These are phyloP conservation scores for Barnardius zonarius DNA, from an alignment of 2,113 vertebrate species.

Conservation along the genomic window DNA sequence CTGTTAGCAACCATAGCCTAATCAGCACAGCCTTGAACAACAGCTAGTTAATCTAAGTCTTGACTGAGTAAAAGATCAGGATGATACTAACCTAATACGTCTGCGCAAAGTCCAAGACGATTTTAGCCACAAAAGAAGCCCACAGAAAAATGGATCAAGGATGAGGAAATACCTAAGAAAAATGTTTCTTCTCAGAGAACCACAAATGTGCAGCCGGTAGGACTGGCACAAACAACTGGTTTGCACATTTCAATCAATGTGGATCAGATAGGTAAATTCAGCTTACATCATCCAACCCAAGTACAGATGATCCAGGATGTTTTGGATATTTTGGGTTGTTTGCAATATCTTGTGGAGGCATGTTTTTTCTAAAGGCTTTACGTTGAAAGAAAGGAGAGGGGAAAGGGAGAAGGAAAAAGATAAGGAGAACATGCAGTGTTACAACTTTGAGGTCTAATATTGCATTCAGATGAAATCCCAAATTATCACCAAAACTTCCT, in stretches of 20 bases:
- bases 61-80: neutral
- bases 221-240: neutral
- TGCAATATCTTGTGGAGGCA: neutral
- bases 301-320: neutral
- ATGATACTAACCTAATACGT: neutral
- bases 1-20: neutral
- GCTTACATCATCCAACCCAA: neutral
- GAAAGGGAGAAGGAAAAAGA: neutral
- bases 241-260: neutral
- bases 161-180: neutral
- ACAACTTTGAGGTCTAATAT: neutral
- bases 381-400: neutral
- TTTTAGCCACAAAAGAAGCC: neutral
- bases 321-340: neutral
- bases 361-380: neutral
- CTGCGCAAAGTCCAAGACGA: neutral
- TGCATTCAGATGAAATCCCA: neutral
- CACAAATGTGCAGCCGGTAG: fast-evolving
- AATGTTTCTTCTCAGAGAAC: neutral
- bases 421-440: neutral
- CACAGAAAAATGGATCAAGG: neutral
- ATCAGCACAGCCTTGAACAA: neutral
- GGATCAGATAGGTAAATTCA: neutral
- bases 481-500: neutral
- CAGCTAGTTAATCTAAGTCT: fast-evolving